phyloP scores from a whole-genome alignment of 1,140 invertebrate genomes.

The Mylabris phalerata region DNA sequence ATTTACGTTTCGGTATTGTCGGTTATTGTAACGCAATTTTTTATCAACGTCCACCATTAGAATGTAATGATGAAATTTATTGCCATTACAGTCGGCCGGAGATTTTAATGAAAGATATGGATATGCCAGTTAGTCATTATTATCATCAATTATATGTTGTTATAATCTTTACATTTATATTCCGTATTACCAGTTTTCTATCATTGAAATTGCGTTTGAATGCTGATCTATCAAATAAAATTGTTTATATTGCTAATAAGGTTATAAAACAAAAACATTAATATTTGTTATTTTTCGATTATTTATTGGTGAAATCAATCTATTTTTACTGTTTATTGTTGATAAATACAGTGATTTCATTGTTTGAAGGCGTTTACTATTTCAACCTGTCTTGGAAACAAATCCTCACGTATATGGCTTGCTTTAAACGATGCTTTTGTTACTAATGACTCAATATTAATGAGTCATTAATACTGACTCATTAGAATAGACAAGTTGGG shows the following conservation, averaged over 20 bases:
- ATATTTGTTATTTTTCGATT: no score
- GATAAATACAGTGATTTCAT: no score
- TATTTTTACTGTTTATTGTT: no score
- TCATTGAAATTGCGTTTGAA: conserved; percentile 29
- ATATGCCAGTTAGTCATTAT: conserved; percentile 18
- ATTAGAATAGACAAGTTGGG: no score
- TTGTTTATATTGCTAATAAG: conserved; percentile 27
- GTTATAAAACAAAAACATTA: conserved; percentile 26
- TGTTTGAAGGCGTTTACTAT: no score
- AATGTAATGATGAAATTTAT: conserved; percentile 49
- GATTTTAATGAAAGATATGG: conserved; percentile 30
- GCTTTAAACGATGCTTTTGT: no score
- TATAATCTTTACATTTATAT: conserved; percentile 22
- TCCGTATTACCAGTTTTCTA: conserved; percentile 25
- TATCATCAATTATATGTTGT: conserved; percentile 19
- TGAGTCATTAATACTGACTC: no score
- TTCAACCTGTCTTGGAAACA: no score
- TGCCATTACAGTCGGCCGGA: conserved; percentile 46
- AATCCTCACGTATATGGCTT: no score
- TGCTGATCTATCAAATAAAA: conserved; percentile 25
- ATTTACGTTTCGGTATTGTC: conserved; percentile 51
- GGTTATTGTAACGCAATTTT: conserved; percentile 49
- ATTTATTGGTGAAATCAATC: no score
- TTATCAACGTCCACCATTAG: conserved; percentile 40
- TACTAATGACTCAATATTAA: no score